These are phyloP conservation scores for Drosophila sp. DNA, from an alignment of 1,140 invertebrate genomes.

Conservation along the genomic window DNA sequence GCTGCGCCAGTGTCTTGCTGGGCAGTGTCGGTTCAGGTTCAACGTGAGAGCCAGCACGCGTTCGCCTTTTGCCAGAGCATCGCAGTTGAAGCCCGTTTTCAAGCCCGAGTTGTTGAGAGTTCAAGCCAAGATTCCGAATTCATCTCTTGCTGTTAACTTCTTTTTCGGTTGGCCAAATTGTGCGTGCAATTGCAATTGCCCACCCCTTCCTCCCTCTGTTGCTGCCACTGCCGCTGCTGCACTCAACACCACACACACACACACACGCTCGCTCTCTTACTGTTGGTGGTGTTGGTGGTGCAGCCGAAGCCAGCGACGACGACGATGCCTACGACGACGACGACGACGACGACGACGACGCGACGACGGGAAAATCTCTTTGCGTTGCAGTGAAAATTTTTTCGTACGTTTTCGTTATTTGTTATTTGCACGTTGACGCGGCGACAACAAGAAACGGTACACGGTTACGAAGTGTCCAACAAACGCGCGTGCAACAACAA, in stretches of 20 bases:
- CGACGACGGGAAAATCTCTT: slow-evolving; percentile 77
- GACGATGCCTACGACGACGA: slow-evolving; percentile 27
- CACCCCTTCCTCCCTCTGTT: slow-evolving; percentile 11
- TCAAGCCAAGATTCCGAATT: slow-evolving; percentile 23
- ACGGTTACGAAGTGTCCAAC: slow-evolving; percentile 31
- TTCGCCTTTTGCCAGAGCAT: slow-evolving; percentile 42
- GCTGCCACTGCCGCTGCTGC: slow-evolving; percentile 13
- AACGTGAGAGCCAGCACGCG: slow-evolving; percentile 80
- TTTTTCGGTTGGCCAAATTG: slow-evolving; percentile 45
- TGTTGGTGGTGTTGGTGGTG: slow-evolving; percentile 52
- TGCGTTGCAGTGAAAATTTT: slow-evolving; percentile 75
- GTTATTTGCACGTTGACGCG: slow-evolving; percentile 83
- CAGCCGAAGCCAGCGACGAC: slow-evolving; percentile 53
- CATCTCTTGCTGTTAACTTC: slow-evolving; percentile 8
- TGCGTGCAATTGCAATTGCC: slow-evolving; percentile 45
- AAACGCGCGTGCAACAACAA: slow-evolving; percentile 53
- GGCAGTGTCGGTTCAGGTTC: slow-evolving; percentile 84
- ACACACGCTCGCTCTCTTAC: slow-evolving; percentile 21
- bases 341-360: slow-evolving; percentile 54
- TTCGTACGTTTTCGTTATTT: slow-evolving; percentile 83
- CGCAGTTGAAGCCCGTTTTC: slow-evolving; percentile 42
- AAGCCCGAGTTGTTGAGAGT: slow-evolving; percentile 36
- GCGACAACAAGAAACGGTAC: slow-evolving; percentile 70
- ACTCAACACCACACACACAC: slow-evolving; percentile 16
- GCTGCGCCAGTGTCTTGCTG: slow-evolving; percentile 75